Percentiles rank a stretch among this genome's conserved stretches.
phyloP scores from a whole-genome alignment of 2,888 invertebrate species.

The Elmis aenea region DNA sequence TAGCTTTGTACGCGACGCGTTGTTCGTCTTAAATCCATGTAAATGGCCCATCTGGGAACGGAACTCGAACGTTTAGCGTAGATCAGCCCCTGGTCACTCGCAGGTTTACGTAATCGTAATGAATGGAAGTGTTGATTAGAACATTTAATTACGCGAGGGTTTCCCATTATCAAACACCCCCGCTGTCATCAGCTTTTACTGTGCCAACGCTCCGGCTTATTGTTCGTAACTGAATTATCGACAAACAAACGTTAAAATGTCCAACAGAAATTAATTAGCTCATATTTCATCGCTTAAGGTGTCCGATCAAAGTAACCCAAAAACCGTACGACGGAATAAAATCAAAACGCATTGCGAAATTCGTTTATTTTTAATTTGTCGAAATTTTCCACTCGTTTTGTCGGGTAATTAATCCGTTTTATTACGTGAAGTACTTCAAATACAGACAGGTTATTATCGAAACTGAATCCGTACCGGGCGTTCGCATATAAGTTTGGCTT shows the following conservation, averaged over 20 bases:
- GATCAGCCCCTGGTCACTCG: conserved; percentile 35
- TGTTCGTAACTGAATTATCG: conserved; percentile 2
- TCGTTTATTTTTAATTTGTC: no score
- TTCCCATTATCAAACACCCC: conserved; percentile 30
- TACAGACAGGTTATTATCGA: no score
- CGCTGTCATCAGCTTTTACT: no score
- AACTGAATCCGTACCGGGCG: no score
- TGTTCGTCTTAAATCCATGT: conserved; percentile 47
- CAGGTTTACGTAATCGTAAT: conserved; percentile 34
- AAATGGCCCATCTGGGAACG: conserved; percentile 46
- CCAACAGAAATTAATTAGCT: conserved; percentile 9
- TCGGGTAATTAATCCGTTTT: no score
- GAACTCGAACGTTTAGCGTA: conserved; percentile 26
- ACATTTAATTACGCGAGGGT: conserved; percentile 44
- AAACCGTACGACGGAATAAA: no score
- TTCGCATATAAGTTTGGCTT: no score
- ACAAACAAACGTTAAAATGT: conserved; percentile 6
- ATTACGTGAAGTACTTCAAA: no score
- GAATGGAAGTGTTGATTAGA: conserved; percentile 46
- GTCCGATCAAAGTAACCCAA: no score
- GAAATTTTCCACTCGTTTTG: no score
- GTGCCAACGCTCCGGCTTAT: no score
- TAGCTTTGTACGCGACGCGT: conserved; percentile 34
- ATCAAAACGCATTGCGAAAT: conserved; percentile 5
- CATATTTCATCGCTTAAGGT: no score